Percentiles rank a stretch among this genome's conserved stretches.
Conservation (phyloP, 2,888 invertebrate species). For the Thera obeliscata region DNA sequence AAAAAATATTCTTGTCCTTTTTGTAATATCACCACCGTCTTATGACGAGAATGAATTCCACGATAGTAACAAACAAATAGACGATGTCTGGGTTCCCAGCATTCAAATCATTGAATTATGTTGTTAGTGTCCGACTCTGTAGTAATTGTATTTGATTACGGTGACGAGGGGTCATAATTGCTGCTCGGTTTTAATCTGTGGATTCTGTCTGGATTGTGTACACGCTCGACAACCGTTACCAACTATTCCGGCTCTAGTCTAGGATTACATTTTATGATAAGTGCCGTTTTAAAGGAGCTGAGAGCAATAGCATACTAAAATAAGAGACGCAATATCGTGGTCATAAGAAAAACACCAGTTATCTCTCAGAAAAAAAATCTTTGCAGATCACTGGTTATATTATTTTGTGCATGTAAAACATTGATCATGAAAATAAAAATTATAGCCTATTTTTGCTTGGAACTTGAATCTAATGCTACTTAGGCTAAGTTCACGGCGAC, state of each 20-base stretch:
- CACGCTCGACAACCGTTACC: conserved; percentile 23
- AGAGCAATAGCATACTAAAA: background rate
- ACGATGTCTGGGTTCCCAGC: conserved; percentile 1
- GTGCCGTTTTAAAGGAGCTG: background rate
- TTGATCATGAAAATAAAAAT: too few relatives aligned
- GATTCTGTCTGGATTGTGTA: conserved; percentile 23
- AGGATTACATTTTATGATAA: conserved; percentile 5
- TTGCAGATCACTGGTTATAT: too few relatives aligned
- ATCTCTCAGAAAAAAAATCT: too few relatives aligned
- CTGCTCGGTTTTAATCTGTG: conserved; percentile 21
- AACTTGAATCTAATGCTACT: too few relatives aligned
- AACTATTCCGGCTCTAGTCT: background rate
- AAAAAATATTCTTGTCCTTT: too few relatives aligned
- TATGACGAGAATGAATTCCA: background rate
- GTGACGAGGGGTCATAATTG: conserved; percentile 28
- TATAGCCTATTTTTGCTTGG: too few relatives aligned
- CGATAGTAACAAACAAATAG: conserved; percentile 11
- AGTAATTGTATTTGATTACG: conserved; percentile 31
- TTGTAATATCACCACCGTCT: too few relatives aligned
- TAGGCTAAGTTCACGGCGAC: too few relatives aligned
- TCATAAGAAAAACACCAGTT: too few relatives aligned
- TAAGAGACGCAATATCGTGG: background rate
- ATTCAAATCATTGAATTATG: conserved; percentile 21
- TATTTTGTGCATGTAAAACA: too few relatives aligned
- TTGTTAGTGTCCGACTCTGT: conserved; percentile 24